A percentile compares a stretch with the other conserved stretches of the same genome.
Evolutionary conservation across 2,888 invertebrate genomes (phyloP).

Genomic region (Oscheius sp.): DNA sequence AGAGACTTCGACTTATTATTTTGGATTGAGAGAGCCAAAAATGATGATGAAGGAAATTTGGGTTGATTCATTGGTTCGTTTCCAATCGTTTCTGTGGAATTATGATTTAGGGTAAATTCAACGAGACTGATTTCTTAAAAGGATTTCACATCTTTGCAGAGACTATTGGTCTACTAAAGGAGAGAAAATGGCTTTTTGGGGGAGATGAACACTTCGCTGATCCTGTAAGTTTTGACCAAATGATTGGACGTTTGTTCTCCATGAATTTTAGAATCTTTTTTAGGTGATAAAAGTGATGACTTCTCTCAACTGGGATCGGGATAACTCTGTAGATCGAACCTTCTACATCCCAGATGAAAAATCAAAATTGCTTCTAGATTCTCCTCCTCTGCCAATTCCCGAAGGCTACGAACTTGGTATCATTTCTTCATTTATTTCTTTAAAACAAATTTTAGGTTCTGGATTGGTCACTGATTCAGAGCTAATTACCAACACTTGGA

Average conservation of each 20-base stretch:
- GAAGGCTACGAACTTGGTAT: background rate
- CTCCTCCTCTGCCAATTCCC: background rate
- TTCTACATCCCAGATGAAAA: too few relatives aligned
- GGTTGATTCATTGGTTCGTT: background rate
- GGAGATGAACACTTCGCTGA: constrained; percentile 5
- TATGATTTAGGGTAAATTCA: background rate
- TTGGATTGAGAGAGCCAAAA: background rate
- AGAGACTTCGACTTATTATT: background rate
- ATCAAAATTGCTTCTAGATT: too few relatives aligned
- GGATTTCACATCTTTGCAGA: background rate
- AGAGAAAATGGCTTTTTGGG: background rate
- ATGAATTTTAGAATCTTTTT: too few relatives aligned
- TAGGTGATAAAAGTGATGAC: too few relatives aligned
- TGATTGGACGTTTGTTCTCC: too few relatives aligned
- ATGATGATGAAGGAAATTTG: background rate
- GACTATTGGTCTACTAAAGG: background rate
- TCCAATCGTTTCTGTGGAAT: background rate
- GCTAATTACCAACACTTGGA: background rate
- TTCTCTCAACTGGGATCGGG: too few relatives aligned
- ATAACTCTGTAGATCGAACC: too few relatives aligned
- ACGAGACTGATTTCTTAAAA: background rate
- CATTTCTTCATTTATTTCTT: background rate
- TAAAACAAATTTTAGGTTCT: background rate
- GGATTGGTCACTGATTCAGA: background rate
- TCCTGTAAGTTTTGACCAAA: too few relatives aligned